Conservation (phyloP, 1,140 invertebrate species). For the Drosophila jambulina region DNA sequence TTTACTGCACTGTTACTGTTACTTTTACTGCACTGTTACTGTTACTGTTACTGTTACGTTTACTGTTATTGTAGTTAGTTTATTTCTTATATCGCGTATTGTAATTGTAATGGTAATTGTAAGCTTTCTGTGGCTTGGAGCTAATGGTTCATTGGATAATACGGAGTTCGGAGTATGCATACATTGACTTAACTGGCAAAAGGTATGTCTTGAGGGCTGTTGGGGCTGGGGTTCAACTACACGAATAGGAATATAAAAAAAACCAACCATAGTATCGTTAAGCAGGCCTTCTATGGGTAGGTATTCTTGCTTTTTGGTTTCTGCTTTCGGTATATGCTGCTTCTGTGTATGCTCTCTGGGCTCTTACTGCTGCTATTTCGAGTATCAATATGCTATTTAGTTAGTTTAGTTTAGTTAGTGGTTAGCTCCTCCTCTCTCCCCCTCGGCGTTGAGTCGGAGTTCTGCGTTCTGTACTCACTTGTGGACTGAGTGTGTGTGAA, state of each 20-base stretch:
- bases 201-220: neutral
- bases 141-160: slow-evolving; percentile 79
- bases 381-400: slow-evolving; percentile 56
- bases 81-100: slow-evolving; percentile 56
- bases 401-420: slow-evolving; percentile 44
- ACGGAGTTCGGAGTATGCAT: slow-evolving; percentile 47
- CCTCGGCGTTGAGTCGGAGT: neutral
- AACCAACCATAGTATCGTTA: slow-evolving; percentile 26
- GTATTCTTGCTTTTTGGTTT: slow-evolving; percentile 28
- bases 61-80: slow-evolving; percentile 43
- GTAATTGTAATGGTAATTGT: slow-evolving; percentile 64
- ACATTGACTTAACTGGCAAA: slow-evolving; percentile 51
- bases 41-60: slow-evolving; percentile 9
- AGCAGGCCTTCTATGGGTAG: slow-evolving; percentile 31
- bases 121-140: slow-evolving; percentile 79
- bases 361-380: slow-evolving; percentile 50
- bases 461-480: slow-evolving; percentile 39
- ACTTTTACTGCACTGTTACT: neutral
- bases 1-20: slow-evolving; percentile 10
- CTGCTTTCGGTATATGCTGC: slow-evolving; percentile 25
- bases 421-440: neutral
- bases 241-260: slow-evolving; percentile 21
- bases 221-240: slow-evolving; percentile 2
- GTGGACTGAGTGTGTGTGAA: slow-evolving; percentile 14
- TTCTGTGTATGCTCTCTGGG: slow-evolving; percentile 19